A percentile compares a stretch with the other conserved stretches of the same genome.
phyloP scores from a whole-genome alignment of 1,140 invertebrate genomes.

The Euura saliciscinereae region DNA sequence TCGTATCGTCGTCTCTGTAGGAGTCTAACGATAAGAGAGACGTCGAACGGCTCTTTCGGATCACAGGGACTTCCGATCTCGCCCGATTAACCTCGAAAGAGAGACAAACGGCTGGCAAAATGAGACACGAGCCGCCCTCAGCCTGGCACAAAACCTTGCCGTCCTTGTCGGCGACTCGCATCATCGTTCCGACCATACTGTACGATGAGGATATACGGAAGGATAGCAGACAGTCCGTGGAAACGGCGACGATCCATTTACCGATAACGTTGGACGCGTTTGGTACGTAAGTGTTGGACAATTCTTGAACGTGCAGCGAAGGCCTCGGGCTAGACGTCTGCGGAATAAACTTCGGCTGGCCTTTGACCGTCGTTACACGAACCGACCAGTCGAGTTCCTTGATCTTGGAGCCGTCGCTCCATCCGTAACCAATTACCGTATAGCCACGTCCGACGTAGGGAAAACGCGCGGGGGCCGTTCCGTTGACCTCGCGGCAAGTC shows the following conservation, averaged over 20 bases:
- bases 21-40: neutral
- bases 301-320: constrained; percentile 24
- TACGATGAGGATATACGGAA: constrained; percentile 17
- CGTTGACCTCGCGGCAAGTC: constrained; percentile 40
- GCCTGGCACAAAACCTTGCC: constrained; percentile 19
- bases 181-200: constrained; percentile 19
- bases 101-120: constrained; percentile 31
- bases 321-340: neutral
- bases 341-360: constrained; percentile 24
- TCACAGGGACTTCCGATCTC: too few species aligned
- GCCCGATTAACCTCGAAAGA: neutral
- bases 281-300: constrained; percentile 35
- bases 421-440: constrained; percentile 49
- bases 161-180: constrained; percentile 25
- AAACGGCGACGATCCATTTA: constrained; percentile 26
- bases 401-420: constrained; percentile 20
- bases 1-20: neutral
- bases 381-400: constrained; percentile 40
- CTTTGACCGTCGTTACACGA: constrained; percentile 37
- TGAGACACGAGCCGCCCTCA: constrained; percentile 22
- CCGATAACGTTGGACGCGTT: constrained; percentile 33
- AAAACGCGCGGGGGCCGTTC: constrained; percentile 32
- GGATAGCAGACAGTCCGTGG: constrained; percentile 22
- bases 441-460: constrained; percentile 36
- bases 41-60: neutral